Conservation (phyloP, 2,113 vertebrate species). For the Anoplopoma fimbria region DNA sequence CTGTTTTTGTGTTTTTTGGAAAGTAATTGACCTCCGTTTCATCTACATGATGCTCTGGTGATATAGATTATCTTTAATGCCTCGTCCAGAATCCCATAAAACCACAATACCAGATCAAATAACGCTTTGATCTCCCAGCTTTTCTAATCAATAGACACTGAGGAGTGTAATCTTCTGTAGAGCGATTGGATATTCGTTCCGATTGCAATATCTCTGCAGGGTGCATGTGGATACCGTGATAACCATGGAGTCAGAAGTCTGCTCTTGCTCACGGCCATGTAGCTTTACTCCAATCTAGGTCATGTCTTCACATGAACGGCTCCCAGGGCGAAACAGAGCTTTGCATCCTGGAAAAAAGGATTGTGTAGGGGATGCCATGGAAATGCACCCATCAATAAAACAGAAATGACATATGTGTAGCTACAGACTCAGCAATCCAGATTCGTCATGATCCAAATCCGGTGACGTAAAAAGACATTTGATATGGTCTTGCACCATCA, state of each 20-base stretch:
- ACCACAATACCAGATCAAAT: slow-evolving; percentile 26
- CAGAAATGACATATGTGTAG: neutral
- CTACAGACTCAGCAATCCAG: neutral
- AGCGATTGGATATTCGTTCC: slow-evolving; percentile 14
- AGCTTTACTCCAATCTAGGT: slow-evolving; percentile 24
- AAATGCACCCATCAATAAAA: slow-evolving; percentile 14
- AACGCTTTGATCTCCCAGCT: slow-evolving; percentile 40
- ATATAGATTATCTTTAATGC: slow-evolving; percentile 13
- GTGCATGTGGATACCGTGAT: slow-evolving; percentile 8
- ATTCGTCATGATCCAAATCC: neutral
- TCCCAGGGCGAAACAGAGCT: slow-evolving; percentile 27
- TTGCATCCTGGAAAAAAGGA: slow-evolving; percentile 25
- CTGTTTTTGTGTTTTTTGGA: neutral
- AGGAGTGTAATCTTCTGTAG: slow-evolving; percentile 12
- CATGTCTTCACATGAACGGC: slow-evolving; percentile 32
- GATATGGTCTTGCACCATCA: neutral
- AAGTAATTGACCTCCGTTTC: neutral
- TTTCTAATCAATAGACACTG: slow-evolving; percentile 41
- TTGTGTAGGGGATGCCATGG: slow-evolving; percentile 21
- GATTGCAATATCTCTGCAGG: slow-evolving; percentile 7
- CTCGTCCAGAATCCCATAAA: slow-evolving; percentile 16
- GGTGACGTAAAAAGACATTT: neutral
- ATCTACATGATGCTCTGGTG: neutral
- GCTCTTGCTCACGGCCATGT: slow-evolving; percentile 10
- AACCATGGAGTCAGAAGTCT: slow-evolving; percentile 8